Conservation (phyloP, 2,888 invertebrate genomes). For the Trilocha varians region DNA sequence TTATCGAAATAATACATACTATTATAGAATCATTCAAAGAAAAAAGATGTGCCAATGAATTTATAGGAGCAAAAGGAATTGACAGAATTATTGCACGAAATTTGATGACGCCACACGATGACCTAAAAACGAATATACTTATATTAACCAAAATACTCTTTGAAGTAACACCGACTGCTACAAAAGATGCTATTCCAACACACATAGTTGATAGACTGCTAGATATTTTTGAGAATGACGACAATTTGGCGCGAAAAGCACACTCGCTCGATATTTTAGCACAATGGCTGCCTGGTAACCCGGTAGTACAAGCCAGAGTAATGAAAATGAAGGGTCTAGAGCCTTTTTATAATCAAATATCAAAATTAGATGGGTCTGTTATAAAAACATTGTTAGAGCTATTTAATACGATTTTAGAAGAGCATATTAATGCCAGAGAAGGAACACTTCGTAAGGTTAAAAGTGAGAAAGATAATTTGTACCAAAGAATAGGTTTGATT, state of each 20-base stretch:
- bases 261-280: conserved; percentile 38
- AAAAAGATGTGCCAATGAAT: conserved; percentile 29
- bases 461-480: conserved; percentile 27
- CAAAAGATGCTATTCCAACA: conserved; percentile 29
- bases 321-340: conserved; percentile 51
- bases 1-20: conserved; percentile 23
- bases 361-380: conserved; percentile 31
- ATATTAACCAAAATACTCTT: conserved; percentile 36
- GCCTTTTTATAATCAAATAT: conserved; percentile 45
- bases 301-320: conserved; percentile 41
- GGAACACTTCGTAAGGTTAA: conserved; percentile 19
- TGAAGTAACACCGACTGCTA: conserved; percentile 30
- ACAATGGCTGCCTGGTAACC: conserved; percentile 48
- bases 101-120: conserved; percentile 20
- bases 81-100: conserved; percentile 31
- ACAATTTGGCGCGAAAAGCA: conserved; percentile 36
- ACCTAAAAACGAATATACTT: conserved; percentile 30
- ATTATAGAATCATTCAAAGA: conserved; percentile 27
- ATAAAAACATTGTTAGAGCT: conserved; percentile 36
- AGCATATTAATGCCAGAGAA: conserved; percentile 35
- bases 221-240: conserved; percentile 42
- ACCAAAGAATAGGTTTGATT: conserved; percentile 45
- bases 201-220: conserved; percentile 38
- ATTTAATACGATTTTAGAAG: conserved; percentile 46
- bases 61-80: conserved; percentile 40